These are phyloP conservation scores for Prochilodus magdalenae DNA, from an alignment of 2,113 vertebrate species.

Conservation along the genomic window DNA sequence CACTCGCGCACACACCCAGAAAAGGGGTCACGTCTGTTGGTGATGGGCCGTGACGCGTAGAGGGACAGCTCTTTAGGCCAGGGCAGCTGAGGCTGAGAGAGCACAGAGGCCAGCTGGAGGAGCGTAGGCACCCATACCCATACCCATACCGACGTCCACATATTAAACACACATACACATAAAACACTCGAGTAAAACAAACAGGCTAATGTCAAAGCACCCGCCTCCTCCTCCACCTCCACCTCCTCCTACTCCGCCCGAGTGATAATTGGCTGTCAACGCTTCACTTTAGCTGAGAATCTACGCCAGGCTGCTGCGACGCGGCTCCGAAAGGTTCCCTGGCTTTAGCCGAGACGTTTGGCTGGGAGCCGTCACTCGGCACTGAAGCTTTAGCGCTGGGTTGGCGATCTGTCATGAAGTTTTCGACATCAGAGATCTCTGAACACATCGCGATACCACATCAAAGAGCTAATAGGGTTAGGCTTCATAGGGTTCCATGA, in stretches of 20 bases:
- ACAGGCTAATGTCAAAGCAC: constrained; percentile 52
- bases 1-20: neutral
- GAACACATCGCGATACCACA: no score
- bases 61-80: neutral
- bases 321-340: neutral
- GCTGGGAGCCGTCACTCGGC: neutral
- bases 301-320: neutral
- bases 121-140: neutral
- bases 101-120: constrained; percentile 16
- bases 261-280: constrained; percentile 13
- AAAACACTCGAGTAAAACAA: no score
- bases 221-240: no score
- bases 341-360: neutral
- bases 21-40: constrained; percentile 1
- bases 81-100: neutral
- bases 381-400: neutral
- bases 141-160: neutral
- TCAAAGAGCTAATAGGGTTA: no score
- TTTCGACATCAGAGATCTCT: neutral
- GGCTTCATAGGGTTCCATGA: no score
- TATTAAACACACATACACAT: constrained; percentile 46
- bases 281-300: neutral
- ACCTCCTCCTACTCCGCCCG: no score
- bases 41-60: neutral
- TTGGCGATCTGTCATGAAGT: neutral